These are phyloP conservation scores for Bergia sp. DNA, from an alignment of 92 coral and sea anemone species.

Conservation along the genomic window DNA sequence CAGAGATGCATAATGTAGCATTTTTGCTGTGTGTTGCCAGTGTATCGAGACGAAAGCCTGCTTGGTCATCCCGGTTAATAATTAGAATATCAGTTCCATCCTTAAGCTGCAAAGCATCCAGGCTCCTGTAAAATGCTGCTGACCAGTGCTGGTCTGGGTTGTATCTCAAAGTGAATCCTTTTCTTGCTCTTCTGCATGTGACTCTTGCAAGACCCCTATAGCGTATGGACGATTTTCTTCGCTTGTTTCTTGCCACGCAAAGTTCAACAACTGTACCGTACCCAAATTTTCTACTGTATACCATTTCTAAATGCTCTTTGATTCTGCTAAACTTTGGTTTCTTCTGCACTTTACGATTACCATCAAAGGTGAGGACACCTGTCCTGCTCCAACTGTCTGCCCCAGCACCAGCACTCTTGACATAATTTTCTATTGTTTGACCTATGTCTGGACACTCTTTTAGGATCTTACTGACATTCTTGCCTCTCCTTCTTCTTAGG, in stretches of 20 bases:
- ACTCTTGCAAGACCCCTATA: constrained; percentile 63
- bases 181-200: constrained; percentile 55
- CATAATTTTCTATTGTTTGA: constrained; percentile 39
- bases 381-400: constrained; percentile 50
- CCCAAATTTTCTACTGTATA: constrained; percentile 52
- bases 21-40: constrained; percentile 57
- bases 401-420: constrained; percentile 40
- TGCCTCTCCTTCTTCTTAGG: too few relatives aligned
- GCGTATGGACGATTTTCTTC: constrained; percentile 51
- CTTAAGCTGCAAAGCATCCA: constrained; percentile 59
- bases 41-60: constrained; percentile 70
- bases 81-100: constrained; percentile 62
- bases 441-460: constrained; percentile 59
- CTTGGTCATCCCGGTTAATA: constrained; percentile 68
- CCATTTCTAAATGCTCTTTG: constrained; percentile 55
- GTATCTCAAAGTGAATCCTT: constrained; percentile 58
- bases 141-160: constrained; percentile 70
- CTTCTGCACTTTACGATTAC: constrained; percentile 23
- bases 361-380: constrained; percentile 53
- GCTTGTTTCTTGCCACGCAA: constrained; percentile 50
- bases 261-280: constrained; percentile 60
- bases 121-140: constrained; percentile 50
- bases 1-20: constrained; percentile 51
- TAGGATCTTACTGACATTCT: constrained; percentile 25
- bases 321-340: constrained; percentile 50